Evolutionary conservation across 2,113 vertebrate genomes (phyloP).

Genomic region (Lophochroa leadbeateri): DNA sequence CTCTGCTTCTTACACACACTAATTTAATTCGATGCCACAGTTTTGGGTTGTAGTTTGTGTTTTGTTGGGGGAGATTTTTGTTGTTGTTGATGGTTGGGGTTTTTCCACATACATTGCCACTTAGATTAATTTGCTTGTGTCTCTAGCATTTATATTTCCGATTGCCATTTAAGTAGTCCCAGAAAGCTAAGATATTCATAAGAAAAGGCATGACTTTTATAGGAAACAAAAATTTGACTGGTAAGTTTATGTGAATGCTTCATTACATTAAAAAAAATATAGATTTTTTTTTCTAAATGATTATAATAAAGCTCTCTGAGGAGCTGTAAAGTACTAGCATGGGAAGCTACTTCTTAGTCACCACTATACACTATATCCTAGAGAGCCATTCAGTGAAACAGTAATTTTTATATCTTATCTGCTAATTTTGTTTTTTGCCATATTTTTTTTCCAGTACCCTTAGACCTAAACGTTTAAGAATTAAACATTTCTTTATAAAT

Average conservation of each 20-base stretch:
- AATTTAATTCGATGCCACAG: not conserved
- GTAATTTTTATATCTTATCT: conserved; percentile 5
- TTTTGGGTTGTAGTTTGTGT: not conserved
- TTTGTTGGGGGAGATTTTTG: not conserved
- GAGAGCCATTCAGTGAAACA: not conserved
- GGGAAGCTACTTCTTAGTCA: conserved; percentile 26
- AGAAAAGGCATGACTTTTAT: conserved; percentile 3
- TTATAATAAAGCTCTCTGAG: conserved; percentile 52
- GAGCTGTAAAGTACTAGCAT: conserved; percentile 31
- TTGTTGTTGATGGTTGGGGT: not conserved
- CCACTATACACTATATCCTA: not conserved
- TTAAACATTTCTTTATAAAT: not conserved
- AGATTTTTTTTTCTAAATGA: conserved; percentile 1
- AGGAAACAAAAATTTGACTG: conserved; percentile 20
- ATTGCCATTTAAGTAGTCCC: not conserved
- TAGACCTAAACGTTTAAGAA: not conserved
- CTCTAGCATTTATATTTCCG: not conserved
- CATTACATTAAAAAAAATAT: conserved; percentile 28
- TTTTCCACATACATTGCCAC: fast-evolving
- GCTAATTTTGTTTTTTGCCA: not conserved
- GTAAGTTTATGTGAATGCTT: conserved; percentile 34
- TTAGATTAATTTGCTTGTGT: not conserved
- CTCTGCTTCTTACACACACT: not conserved
- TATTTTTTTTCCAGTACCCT: not conserved
- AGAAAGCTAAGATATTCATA: conserved; percentile 42